Evolutionary conservation across 2,113 vertebrate species (phyloP).

Genomic region (Gymnogyps californianus): DNA sequence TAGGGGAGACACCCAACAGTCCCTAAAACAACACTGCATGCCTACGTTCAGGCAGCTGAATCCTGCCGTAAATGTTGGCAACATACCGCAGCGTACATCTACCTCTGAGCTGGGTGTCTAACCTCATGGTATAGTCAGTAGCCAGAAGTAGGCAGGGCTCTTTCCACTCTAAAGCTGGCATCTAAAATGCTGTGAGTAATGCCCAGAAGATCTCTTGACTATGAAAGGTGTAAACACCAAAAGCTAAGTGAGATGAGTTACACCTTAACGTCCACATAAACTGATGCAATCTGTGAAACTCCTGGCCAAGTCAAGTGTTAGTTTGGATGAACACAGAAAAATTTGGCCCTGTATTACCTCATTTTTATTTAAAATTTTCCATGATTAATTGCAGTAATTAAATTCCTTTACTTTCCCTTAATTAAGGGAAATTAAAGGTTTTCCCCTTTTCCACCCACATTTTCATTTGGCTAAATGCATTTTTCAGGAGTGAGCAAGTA

Average conservation of each 20-base stretch:
- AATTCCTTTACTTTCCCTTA: background rate
- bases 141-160: background rate
- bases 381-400: background rate
- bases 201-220: background rate
- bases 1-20: background rate
- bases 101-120: background rate
- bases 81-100: rapidly evolving
- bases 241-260: background rate
- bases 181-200: background rate
- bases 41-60: background rate
- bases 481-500: background rate
- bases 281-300: background rate
- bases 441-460: background rate
- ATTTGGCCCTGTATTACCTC: background rate
- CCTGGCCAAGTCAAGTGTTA: background rate
- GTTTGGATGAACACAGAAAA: background rate
- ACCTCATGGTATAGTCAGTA: rapidly evolving
- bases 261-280: background rate
- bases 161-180: background rate
- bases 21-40: background rate
- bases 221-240: background rate
- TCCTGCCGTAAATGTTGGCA: background rate
- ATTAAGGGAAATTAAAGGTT: background rate
- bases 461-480: background rate
- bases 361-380: background rate